Conservation (phyloP, 2,888 invertebrate genomes). For the Deilephila porcellus region DNA sequence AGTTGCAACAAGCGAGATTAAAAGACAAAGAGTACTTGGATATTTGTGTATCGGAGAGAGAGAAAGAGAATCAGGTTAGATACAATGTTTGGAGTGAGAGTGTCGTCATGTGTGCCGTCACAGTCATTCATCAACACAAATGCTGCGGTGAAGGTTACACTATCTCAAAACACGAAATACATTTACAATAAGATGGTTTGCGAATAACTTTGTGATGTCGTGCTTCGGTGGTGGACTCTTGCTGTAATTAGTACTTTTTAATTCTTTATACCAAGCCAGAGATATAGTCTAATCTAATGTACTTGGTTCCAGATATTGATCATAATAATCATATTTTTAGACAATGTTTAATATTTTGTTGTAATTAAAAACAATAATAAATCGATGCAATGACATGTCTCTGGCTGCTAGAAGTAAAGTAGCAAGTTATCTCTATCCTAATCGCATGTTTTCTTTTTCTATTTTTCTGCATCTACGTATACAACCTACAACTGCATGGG, state of each 20-base stretch:
- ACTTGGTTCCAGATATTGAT: too few species aligned
- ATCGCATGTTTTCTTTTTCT: slow-evolving; percentile 76
- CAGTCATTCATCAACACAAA: slow-evolving; percentile 21
- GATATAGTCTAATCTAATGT: neutral
- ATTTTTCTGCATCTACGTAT: slow-evolving; percentile 56
- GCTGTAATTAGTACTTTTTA: neutral
- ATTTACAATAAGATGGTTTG: neutral
- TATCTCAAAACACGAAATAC: neutral
- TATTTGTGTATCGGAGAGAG: slow-evolving; percentile 54
- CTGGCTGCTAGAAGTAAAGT: slow-evolving; percentile 17
- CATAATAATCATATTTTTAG: too few species aligned
- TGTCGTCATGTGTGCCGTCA: slow-evolving; percentile 37
- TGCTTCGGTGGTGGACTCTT: neutral
- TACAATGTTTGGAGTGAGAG: slow-evolving; percentile 42
- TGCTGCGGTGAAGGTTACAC: slow-evolving; percentile 20
- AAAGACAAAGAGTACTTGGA: slow-evolving; percentile 65
- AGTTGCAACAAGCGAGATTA: slow-evolving; percentile 51
- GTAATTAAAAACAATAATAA: too few species aligned
- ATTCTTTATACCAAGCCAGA: neutral
- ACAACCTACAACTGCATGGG: slow-evolving; percentile 55
- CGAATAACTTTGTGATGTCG: neutral
- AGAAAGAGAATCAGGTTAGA: slow-evolving; percentile 72
- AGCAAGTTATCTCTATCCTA: slow-evolving; percentile 53
- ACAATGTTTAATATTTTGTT: neutral
- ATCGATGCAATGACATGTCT: too few species aligned